Evolutionary conservation across 1,140 invertebrate genomes (phyloP), one percentile per base, ranked within the genome.

Genomic region (Aphelenchoides avenae): DNA sequence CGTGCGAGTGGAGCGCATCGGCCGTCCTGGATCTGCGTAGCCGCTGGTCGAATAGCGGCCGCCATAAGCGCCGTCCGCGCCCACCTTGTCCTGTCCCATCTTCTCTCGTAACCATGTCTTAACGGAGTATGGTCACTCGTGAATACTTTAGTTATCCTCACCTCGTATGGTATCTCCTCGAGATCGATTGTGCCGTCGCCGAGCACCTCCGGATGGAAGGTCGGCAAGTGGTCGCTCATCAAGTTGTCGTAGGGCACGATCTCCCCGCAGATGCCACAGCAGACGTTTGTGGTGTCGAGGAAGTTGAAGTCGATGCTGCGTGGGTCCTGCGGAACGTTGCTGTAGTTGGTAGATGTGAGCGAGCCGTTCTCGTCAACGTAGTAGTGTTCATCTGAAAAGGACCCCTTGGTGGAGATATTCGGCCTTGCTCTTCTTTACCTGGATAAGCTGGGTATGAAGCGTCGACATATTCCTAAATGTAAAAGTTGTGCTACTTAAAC

Each of bases 121-220:
- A 56, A 73, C 61, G 15, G 20, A 22, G 46, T 27, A 30, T 41
- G 13, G 22, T 2, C 27, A 15, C 9, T 44, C 15, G 22, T 11
- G 22, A 44, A 44, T 44, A 27, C 29, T 44, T 11, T 44, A 13
- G 34, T 36, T 13, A 13, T n/a, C 44, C 18, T 15, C 29, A 66
- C 64, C n/a, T 73, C 72, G 52, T 77, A 72, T 11, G 74, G 64
- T 43, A 77, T 61, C 44, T 75, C 74, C 51, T 75, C 73, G 15
- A 77, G 40, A 18, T 73, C 60, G 26, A 54, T 52, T 5, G 52
- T 60, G 5, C 61, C 66, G 29, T 69, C 50, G 29, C 37, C 52
- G 15, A 71, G 48, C 5, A 73, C 64, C 46, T 75, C 75, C 2
- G 75, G 71, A 61, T 75, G 73, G 22, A 62, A 37, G 15, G 53